Evolutionary conservation across 2,797 vertebrate species (phyloP).

Genomic region (Myotis planiceps): DNA sequence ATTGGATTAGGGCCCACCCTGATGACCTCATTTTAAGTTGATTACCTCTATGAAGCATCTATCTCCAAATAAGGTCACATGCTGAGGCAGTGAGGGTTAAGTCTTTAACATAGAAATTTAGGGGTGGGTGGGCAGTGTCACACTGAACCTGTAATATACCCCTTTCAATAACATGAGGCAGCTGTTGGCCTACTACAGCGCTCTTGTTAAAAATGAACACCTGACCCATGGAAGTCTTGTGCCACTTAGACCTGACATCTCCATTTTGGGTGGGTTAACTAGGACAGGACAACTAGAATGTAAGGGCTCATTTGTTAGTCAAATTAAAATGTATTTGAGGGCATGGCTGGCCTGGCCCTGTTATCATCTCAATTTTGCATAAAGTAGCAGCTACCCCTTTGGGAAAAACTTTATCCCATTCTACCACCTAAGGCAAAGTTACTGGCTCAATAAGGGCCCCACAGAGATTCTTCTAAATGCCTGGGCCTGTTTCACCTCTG

Average conservation of each 20-base stretch:
- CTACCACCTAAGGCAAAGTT: neutral
- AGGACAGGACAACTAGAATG: neutral
- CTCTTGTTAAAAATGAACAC: constrained; percentile 19
- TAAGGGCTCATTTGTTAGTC: neutral
- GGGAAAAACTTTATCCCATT: neutral
- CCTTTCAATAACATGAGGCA: neutral
- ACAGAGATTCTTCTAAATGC: neutral
- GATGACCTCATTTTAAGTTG: neutral
- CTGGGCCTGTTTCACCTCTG: neutral
- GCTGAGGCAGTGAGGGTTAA: neutral
- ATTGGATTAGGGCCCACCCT: neutral
- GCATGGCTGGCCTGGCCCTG: neutral
- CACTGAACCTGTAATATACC: neutral
- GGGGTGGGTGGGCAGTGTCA: neutral
- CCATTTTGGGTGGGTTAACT: neutral
- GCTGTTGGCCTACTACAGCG: neutral
- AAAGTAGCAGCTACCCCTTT: neutral
- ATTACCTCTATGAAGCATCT: neutral
- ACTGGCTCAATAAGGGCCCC: neutral
- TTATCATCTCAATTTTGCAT: neutral
- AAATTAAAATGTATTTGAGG: constrained; percentile 27
- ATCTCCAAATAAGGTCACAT: neutral
- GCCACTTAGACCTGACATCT: neutral
- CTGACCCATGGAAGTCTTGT: neutral
- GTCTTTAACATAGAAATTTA: neutral